Base-by-base conservation (phyloP, 2,797 vertebrate genomes). In the Acrossocheilus fasciatus region DNA sequence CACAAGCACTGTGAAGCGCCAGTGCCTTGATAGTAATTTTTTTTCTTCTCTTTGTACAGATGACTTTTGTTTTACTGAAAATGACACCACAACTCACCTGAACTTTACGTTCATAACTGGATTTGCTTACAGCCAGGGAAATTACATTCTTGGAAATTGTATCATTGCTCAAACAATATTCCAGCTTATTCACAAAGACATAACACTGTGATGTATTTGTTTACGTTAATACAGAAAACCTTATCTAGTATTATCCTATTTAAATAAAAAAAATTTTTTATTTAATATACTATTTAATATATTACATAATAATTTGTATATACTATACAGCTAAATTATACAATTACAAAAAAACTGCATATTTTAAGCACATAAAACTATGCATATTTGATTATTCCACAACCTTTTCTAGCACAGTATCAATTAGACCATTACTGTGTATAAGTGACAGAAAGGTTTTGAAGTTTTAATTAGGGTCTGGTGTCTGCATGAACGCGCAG, bases 391-490 rank as follows among this genome's bases (percentile, higher is more conserved):
- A 92, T 95, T 94, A 95, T 94, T 94, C 92, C 87, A 82, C 92
- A 94, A 94, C 93, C 94, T 93, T 95, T 95, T 92, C 91, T 93
- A 90, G 87, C 91, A 75, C 91, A 93, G 94, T 95, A 96, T 96
- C 96, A 96, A 96, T 96, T 95, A 96, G 95, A 93, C 93, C 93
- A 95, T 96, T 95, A 96, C 94, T 95, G 94, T 94, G 94, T 93
- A 94, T 95, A 95, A 94, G 95, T 96, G 95, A 95, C 93, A 92
- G 94, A 93, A 93, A 95, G 86, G 95, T 94, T 96, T 94, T 95
- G 95, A 95, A 95, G 93, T 96, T 96, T 96, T 96, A 96, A 96
- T 96, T 96, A 96, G 94, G 94, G 93, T 94, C 92, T 93, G 92
- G 94, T 93, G 92, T 93, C 92, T 95, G 96, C 94, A 95, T 94